Base-by-base conservation (phyloP, 2,888 invertebrate genomes). In the Onthophagus sagittarius region DNA sequence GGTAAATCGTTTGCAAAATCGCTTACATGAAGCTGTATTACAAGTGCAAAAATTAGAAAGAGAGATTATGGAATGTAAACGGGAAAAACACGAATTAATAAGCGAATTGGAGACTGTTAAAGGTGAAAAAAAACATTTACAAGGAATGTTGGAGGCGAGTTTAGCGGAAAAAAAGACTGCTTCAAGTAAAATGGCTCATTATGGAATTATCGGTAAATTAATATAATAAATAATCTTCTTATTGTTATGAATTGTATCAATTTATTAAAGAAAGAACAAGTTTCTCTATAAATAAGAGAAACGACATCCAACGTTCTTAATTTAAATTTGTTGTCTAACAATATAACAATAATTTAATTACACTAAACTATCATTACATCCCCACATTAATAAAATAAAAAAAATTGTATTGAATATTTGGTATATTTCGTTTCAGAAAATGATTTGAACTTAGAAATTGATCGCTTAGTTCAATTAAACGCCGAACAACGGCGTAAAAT, bases 71-170 rank as follows among this genome's bases (percentile, higher is more conserved):
- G 84, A 85, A 70, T 82, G 88, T 70, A 86, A 85, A 73, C 69
- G 76, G 32, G 85, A 85, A 63, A 86, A 86, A 64, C 84, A 86
- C 75, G 86, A 87, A 77, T 78, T 87, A 9, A 79, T 84, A 75
- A 83, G 86, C 4, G 87, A 88, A 79, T 78, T 88, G 39, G 88
- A 88, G 78, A 83, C 85, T 2, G 78, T 86, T n/a, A 84, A 82
- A 76, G 86, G 88, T 80, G 91, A 92, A 80, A 88, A 90, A 73
- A 86, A 86, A 69, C 87, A 87, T 78, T 84, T 91, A 73, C 89
- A 91, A 82, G 85, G 85, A 9, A 87, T 87, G 78, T 83, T 91
- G 73, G 90, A 91, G 79, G 83, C 81, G 7, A 83, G 86, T 9
- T 79, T 85, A 3, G 87, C 88, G 3, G 90, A 91, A 73, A 91